phyloP scores from a whole-genome alignment of 1,140 invertebrate genomes.

The Carposina sasakii region DNA sequence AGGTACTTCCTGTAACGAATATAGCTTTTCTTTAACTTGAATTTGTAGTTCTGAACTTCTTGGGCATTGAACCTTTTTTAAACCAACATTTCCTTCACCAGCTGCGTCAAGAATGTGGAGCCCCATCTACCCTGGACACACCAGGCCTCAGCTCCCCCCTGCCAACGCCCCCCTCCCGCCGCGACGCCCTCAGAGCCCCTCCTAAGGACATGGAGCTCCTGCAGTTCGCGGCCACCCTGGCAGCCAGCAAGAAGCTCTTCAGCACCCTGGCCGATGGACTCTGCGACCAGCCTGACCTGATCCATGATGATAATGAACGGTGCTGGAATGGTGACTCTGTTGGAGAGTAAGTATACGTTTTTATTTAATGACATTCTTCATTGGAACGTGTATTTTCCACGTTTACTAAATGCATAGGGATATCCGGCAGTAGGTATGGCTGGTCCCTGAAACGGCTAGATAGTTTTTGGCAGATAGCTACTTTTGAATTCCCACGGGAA shows the following conservation, averaged over 20 bases:
- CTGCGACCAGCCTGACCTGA: constrained; percentile 77
- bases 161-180: constrained; percentile 35
- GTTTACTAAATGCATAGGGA: no score
- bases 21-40: no score
- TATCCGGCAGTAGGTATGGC: no score
- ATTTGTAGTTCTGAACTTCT: no score
- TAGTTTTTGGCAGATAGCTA: no score
- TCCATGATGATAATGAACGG: constrained; percentile 72
- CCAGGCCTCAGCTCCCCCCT: constrained; percentile 28
- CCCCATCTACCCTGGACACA: constrained; percentile 49
- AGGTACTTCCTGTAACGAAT: no score
- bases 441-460: no score
- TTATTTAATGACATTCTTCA: no score
- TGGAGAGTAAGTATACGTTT: constrained; percentile 79
- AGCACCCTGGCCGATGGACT: constrained; percentile 77
- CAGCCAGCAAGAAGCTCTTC: constrained; percentile 81
- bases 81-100: constrained; percentile 47
- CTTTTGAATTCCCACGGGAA: no score
- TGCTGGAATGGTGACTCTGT: constrained; percentile 86
- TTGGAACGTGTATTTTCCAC: no score
- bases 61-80: no score
- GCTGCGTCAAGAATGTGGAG: constrained; percentile 74
- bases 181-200: constrained; percentile 48
- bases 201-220: constrained; percentile 74
- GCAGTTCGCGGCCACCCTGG: constrained; percentile 78